Conservation (phyloP, 64 coral and sea anemone genomes). For the Montipora efflorescens region DNA sequence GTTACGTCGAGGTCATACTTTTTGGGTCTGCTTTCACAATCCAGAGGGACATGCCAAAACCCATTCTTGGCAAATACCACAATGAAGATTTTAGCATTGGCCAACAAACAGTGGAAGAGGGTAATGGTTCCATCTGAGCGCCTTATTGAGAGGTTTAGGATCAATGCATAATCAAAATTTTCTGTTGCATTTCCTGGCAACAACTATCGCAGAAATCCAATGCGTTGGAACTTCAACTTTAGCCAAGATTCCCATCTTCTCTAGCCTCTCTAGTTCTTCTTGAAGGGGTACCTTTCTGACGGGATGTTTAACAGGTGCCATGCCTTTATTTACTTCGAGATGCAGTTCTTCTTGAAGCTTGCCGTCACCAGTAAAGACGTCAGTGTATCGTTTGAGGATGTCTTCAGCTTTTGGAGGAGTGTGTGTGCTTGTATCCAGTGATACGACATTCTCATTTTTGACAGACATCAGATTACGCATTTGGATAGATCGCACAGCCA, state of each 20-base stretch:
- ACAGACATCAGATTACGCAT: slow-evolving; percentile 29
- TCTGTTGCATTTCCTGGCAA: not conserved
- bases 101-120: not conserved
- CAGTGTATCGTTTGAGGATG: too few relatives aligned
- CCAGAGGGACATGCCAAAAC: slow-evolving; percentile 8
- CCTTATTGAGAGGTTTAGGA: slow-evolving; percentile 22
- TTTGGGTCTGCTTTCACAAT: not conserved
- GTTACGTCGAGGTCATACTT: too few relatives aligned
- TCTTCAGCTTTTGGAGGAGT: not conserved
- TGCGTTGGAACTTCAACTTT: slow-evolving; percentile 28
- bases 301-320: too few relatives aligned
- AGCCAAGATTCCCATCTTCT: slow-evolving; percentile 36
- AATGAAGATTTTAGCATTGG: not conserved
- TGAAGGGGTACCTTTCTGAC: too few relatives aligned
- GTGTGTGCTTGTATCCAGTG: not conserved
- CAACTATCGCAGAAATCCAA: slow-evolving; percentile 5
- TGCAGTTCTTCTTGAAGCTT: slow-evolving; percentile 19
- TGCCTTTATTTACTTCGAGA: too few relatives aligned
- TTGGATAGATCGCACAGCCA: not conserved
- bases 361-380: too few relatives aligned
- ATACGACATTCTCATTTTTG: slow-evolving; percentile 54
- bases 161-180: slow-evolving; percentile 17
- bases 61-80: slow-evolving; percentile 29
- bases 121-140: slow-evolving; percentile 19
- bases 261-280: not conserved